Evolutionary conservation across 2,888 invertebrate species (phyloP).

Genomic region (Diarsia mendica): DNA sequence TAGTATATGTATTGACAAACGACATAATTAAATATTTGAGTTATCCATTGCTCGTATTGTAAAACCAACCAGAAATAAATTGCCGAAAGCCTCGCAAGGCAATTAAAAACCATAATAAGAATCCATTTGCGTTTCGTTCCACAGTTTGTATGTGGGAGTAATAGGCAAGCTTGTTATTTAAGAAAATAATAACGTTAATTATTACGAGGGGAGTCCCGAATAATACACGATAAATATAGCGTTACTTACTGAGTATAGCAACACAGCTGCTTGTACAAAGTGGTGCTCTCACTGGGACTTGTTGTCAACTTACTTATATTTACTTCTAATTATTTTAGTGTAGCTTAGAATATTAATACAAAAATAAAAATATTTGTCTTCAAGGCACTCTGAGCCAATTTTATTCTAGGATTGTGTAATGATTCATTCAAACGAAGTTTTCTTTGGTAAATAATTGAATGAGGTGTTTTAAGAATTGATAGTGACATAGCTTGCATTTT

Average conservation of each 20-base stretch:
- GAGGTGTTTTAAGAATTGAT: no score
- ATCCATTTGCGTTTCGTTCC: constrained; percentile 25
- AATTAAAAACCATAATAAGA: neutral
- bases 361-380: neutral
- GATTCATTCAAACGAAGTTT: neutral
- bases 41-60: neutral
- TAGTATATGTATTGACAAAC: no score
- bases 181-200: constrained; percentile 48
- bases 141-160: constrained; percentile 1
- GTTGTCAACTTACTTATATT: neutral
- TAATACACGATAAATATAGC: constrained; percentile 18
- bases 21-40: neutral
- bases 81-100: neutral
- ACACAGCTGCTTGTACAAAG: constrained; percentile 7
- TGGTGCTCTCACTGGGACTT: neutral
- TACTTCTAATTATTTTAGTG: constrained; percentile 9
- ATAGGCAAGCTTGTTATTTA: constrained; percentile 21
- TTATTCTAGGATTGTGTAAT: constrained; percentile 16
- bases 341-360: neutral
- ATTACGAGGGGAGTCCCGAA: constrained; percentile 34
- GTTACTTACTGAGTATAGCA: constrained; percentile 12
- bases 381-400: constrained; percentile 1
- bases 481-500: no score
- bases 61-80: neutral
- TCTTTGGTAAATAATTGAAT: constrained; percentile 1